Evolutionary conservation across 2,797 vertebrate species (phyloP).

Genomic region (Gymnopithys bicolor): DNA sequence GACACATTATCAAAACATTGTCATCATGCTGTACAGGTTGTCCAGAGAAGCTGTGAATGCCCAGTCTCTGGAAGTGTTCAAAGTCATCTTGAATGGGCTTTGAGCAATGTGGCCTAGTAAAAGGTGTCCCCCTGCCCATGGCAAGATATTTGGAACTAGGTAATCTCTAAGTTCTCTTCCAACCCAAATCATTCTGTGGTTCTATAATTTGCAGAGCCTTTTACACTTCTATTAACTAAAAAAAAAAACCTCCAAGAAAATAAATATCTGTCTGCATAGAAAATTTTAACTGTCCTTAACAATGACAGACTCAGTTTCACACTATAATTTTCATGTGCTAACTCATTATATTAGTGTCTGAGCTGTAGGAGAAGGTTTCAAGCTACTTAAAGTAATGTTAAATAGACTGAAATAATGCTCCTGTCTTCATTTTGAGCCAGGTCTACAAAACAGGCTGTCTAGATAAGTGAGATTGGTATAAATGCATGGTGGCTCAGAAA

Average conservation of each 20-base stretch:
- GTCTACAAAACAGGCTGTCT: not conserved
- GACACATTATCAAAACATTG: not conserved
- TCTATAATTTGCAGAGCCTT: not conserved
- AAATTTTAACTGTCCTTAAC: not conserved
- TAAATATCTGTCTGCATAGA: not conserved
- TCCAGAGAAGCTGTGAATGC: not conserved
- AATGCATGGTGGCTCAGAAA: not conserved
- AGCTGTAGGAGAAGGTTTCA: slow-evolving; percentile 16
- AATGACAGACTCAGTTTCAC: not conserved
- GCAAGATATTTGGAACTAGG: not conserved
- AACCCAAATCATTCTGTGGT: not conserved
- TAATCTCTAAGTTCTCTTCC: not conserved
- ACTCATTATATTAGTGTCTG: not conserved
- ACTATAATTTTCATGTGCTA: not conserved
- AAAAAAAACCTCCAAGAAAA: not conserved
- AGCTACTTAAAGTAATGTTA: slow-evolving; percentile 22
- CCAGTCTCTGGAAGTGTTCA: not conserved
- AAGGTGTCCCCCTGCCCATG: not conserved
- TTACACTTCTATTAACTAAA: not conserved
- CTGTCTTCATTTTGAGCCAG: not conserved
- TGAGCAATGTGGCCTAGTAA: not conserved
- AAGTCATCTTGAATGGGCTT: not conserved
- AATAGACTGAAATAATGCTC: slow-evolving; percentile 31
- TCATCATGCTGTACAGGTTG: not conserved
- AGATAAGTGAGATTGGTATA: not conserved